Conservation (phyloP, 2,888 invertebrate species). For the Sycophila texana region DNA sequence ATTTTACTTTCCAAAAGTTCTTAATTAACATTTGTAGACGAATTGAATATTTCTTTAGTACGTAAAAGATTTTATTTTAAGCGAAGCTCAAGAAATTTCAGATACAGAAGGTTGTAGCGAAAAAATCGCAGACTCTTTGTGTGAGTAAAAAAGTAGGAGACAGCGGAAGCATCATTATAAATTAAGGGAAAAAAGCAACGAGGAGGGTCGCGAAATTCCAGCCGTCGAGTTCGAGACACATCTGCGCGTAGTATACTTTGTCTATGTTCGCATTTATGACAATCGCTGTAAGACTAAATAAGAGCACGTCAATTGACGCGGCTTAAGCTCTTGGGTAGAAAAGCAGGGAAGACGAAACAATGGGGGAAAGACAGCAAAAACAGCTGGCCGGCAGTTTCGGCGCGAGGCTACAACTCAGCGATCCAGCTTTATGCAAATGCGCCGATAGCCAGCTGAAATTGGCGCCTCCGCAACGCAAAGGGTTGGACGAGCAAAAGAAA, state of each 20-base stretch:
- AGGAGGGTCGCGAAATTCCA: conserved; percentile 8
- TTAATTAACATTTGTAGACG: no score
- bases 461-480: conserved; percentile 6
- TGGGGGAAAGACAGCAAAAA: conserved; percentile 10
- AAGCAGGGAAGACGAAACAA: conserved; percentile 23
- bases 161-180: conserved; percentile 27
- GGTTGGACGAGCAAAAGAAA: conserved; percentile 20
- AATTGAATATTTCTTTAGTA: no score
- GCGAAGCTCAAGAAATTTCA: no score
- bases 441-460: conserved; percentile 39
- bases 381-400: conserved; percentile 34
- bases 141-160: neutral
- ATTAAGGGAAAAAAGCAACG: conserved; percentile 9
- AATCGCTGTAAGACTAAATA: conserved; percentile 36
- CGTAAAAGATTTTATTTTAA: neutral
- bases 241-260: neutral
- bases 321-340: conserved; percentile 21
- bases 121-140: neutral
- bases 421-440: conserved; percentile 50
- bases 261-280: neutral
- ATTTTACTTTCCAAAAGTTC: no score
- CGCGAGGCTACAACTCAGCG: neutral
- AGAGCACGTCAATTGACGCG: conserved; percentile 26
- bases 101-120: neutral
- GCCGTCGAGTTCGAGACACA: neutral